Percentiles rank a stretch among this genome's conserved stretches.
Evolutionary conservation across 92 coral and sea anemone genomes (phyloP).

Genomic region (Epizoanthus scotinus): DNA sequence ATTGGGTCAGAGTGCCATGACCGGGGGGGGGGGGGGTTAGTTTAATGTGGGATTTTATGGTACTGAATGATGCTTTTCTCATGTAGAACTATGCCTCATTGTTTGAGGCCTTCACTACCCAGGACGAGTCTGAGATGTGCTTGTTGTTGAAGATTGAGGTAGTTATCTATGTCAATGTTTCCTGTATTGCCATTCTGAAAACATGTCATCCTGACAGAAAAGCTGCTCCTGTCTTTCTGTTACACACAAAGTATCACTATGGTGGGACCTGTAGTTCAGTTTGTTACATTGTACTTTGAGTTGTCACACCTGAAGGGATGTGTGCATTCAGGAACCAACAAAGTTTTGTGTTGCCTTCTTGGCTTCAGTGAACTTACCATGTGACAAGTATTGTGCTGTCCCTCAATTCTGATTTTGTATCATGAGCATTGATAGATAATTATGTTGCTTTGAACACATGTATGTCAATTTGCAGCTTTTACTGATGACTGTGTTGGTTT

Average conservation of each 20-base stretch:
- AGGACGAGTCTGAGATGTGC: conserved; percentile 75
- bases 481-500: background rate
- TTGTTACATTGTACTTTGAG: no score
- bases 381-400: no score
- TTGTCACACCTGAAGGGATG: no score
- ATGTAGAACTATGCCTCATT: conserved; percentile 78
- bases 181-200: no score
- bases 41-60: no score
- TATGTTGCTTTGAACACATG: background rate
- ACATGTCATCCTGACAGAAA: background rate
- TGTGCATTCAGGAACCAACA: no score
- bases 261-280: background rate
- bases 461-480: background rate
- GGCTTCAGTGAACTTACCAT: no score
- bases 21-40: no score
- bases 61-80: background rate
- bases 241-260: background rate
- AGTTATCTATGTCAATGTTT: background rate
- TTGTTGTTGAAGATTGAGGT: conserved; percentile 94
- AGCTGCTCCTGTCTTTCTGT: background rate
- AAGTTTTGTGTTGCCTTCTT: no score
- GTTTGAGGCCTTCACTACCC: conserved; percentile 81
- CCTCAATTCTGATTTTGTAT: no score
- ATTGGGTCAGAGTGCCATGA: no score
- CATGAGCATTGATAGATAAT: background rate